Base-by-base conservation (phyloP, 2,888 invertebrate genomes). In the Ypsolopha scabrella region DNA sequence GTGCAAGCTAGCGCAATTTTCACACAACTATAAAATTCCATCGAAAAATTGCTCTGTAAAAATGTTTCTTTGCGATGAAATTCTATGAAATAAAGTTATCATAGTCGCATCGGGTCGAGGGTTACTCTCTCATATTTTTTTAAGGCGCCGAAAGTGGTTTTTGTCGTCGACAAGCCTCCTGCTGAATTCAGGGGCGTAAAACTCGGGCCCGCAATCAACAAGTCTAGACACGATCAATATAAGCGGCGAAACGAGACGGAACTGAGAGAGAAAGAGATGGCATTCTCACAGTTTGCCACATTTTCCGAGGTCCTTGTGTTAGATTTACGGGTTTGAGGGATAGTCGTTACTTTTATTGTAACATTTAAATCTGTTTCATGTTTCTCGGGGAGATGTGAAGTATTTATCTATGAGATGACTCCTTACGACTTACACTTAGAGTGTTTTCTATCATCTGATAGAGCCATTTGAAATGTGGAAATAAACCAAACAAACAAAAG, bases 211-310 rank as follows among this genome's bases (percentile, higher is more conserved):
- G 70, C 67, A 74, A 82, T 85, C 83, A 83, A 83, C 85, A 83
- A 83, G 85, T 86, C 80, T 76, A 80, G 83, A 78, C 79, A 62
- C 85, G 83, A 86, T 86, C 85, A 86, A 86, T 86, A 86, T 72
- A 68, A 63, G 57, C 61, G 69, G 60, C 58, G 58, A 65, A 77
- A 69, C 67, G 72, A 68, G 77, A 73, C 57, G 58, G 11, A 2
- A 43, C 65, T 52, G 68, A 80, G 57, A 53, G 65, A 64, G 78
- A 73, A 59, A 62, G 69, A 56, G 59, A 61, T 57, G 63, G 24
- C 24, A 4, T 24, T 24, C 4, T 24, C 24, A 24, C 24, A 24
- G 24, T 24, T 24, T 24, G 24, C 24, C 24, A 3, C 10, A 46
- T 24, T 45, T 10, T 14, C 39, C n/a, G 39, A 9, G 9, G 39